phyloP scores from a whole-genome alignment of 2,113 vertebrate genomes.

The Vulpes vulpes region DNA sequence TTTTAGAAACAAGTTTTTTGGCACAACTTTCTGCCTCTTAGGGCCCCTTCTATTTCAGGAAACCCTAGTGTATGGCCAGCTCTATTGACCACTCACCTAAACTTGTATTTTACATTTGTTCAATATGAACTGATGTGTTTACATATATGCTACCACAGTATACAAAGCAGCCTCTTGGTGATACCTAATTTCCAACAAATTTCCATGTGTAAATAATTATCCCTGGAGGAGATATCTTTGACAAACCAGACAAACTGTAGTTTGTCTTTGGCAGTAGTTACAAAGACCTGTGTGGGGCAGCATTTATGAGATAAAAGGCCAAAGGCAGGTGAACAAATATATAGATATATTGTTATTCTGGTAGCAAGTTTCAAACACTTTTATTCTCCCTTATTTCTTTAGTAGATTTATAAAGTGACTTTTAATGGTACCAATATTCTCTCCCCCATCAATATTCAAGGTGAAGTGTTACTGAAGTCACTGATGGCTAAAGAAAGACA shows the following conservation, averaged over 20 bases:
- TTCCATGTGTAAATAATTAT: neutral
- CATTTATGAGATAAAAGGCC: neutral
- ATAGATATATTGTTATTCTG: neutral
- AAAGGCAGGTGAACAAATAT: neutral
- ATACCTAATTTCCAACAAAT: neutral
- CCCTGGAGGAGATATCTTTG: neutral
- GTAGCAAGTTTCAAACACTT: neutral
- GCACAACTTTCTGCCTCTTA: neutral
- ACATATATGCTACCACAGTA: neutral
- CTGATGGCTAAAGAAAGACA: neutral
- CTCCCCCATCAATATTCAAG: neutral
- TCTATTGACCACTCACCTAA: neutral
- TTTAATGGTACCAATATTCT: neutral
- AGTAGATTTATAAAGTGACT: neutral
- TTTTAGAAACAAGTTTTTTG: neutral
- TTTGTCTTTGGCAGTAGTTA: neutral
- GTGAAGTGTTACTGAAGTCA: neutral
- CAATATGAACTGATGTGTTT: neutral
- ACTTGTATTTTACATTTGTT: neutral
- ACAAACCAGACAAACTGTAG: neutral
- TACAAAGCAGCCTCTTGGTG: neutral
- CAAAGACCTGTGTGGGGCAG: neutral
- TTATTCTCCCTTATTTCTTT: neutral
- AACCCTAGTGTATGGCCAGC: neutral
- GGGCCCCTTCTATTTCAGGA: neutral